Evolutionary conservation across 2,797 vertebrate species (phyloP).

Genomic region (Sebastes hopkinsi): DNA sequence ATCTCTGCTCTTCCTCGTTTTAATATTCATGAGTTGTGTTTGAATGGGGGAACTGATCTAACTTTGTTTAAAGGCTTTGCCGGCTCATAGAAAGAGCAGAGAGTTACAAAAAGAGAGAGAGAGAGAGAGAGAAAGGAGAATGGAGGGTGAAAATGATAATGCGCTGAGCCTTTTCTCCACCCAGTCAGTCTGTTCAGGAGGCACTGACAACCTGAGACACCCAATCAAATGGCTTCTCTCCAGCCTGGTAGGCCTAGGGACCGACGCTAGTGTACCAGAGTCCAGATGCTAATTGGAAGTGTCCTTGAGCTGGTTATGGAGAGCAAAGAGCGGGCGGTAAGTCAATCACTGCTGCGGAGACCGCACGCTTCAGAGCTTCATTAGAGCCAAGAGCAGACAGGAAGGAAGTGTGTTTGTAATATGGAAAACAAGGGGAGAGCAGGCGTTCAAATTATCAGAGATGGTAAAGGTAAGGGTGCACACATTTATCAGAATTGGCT

Average conservation of each 20-base stretch:
- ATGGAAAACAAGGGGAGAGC: slow-evolving; percentile 38
- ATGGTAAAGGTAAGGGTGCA: not conserved
- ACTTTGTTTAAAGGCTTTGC: slow-evolving; percentile 65
- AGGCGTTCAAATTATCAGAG: not conserved
- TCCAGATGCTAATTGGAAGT: slow-evolving; percentile 69
- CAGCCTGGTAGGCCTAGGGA: slow-evolving; percentile 43
- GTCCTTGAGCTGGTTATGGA: slow-evolving; percentile 66
- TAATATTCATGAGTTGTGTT: slow-evolving; percentile 69
- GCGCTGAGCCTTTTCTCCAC: slow-evolving; percentile 30
- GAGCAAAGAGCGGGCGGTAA: slow-evolving; percentile 52
- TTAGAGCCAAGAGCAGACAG: slow-evolving; percentile 51
- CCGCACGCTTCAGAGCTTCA: slow-evolving; percentile 54
- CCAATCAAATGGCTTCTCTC: slow-evolving; percentile 53
- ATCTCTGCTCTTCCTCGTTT: slow-evolving; percentile 41
- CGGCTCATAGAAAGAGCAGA: slow-evolving; percentile 27
- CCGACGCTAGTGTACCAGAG: slow-evolving; percentile 35
- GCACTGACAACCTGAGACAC: slow-evolving; percentile 44
- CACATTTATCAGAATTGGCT: not conserved
- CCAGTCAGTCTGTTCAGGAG: slow-evolving; percentile 36
- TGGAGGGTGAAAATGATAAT: slow-evolving; percentile 44
- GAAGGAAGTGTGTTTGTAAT: slow-evolving; percentile 29
- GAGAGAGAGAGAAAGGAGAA: not conserved
- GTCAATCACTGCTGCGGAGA: slow-evolving; percentile 62
- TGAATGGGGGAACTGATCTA: slow-evolving; percentile 54
- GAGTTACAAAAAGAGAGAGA: not conserved